These are phyloP conservation scores for Ligdia adustata DNA, from an alignment of 2,888 invertebrate species.

Conservation along the genomic window DNA sequence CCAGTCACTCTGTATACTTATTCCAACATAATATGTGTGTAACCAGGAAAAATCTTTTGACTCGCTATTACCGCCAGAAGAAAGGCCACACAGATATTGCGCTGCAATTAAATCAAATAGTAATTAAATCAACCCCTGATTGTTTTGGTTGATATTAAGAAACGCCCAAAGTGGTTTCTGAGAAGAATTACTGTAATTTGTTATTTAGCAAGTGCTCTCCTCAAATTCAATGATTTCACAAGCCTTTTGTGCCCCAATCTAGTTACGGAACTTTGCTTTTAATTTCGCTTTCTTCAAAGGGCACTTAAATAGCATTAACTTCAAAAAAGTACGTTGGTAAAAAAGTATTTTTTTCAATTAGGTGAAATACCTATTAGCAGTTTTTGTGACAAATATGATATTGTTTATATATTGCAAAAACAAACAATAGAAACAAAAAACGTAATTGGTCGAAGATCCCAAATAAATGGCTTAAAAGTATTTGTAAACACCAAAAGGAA, in stretches of 20 bases:
- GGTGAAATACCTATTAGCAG: too few relatives aligned
- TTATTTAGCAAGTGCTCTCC: constrained; percentile 18
- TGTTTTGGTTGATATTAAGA: constrained; percentile 25
- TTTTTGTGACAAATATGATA: too few relatives aligned
- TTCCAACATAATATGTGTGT: too few relatives aligned
- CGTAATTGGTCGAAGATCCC: constrained; percentile 6
- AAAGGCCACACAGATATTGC: constrained; percentile 18
- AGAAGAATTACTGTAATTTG: constrained; percentile 26
- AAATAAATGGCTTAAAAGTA: constrained; percentile 9
- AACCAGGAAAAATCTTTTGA: constrained; percentile 4
- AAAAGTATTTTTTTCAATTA: too few relatives aligned
- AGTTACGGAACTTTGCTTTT: constrained; percentile 4
- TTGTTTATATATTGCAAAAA: too few relatives aligned
- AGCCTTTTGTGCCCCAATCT: constrained; percentile 11
- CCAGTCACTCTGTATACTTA: too few relatives aligned
- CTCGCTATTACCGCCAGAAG: constrained; percentile 7
- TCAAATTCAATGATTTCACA: constrained; percentile 18
- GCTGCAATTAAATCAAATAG: constrained; percentile 16
- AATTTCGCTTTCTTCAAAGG: constrained; percentile 1
- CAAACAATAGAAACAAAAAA: background rate
- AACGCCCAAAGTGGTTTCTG: constrained; percentile 24
- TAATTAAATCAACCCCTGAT: constrained; percentile 25
- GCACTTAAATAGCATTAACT: too few relatives aligned
- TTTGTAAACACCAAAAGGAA: constrained; percentile 21
- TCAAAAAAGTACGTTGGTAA: too few relatives aligned